A percentile compares a stretch with the other conserved stretches of the same genome.
These are phyloP conservation scores for Pseudonaja textilis DNA, from an alignment of 2,113 vertebrate species.

Conservation along the genomic window DNA sequence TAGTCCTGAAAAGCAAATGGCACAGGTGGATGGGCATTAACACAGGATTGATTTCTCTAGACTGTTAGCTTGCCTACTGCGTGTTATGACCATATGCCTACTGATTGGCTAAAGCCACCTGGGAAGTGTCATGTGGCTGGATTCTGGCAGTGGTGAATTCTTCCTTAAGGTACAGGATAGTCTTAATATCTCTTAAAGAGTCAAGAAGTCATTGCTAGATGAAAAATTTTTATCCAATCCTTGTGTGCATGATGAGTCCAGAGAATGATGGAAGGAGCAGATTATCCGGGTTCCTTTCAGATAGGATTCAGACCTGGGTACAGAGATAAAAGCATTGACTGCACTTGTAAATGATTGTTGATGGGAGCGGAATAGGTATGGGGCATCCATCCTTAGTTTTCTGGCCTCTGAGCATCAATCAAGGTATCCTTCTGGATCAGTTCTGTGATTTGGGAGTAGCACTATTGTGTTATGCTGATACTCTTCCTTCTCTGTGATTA, in stretches of 20 bases:
- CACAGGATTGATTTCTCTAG: not conserved
- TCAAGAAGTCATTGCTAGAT: not conserved
- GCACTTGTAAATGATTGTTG: not conserved
- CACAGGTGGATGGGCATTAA: not conserved
- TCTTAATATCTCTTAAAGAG: not conserved
- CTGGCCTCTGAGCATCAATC: not conserved
- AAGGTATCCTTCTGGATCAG: not conserved
- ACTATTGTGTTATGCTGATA: not conserved
- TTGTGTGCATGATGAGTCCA: not conserved
- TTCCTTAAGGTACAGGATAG: not conserved
- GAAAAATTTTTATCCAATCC: not conserved
- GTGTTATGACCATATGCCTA: not conserved
- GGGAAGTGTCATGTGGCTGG: not conserved
- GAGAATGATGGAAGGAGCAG: not conserved
- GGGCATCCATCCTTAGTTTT: not conserved
- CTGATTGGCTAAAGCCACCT: not conserved
- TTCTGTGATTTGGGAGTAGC: not conserved
- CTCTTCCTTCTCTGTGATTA: not conserved
- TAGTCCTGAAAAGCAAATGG: conserved; percentile 17
- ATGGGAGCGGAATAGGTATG: not conserved
- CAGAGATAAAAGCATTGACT: not conserved
- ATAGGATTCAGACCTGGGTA: not conserved
- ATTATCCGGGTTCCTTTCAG: not conserved
- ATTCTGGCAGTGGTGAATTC: not conserved
- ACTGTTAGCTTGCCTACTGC: not conserved